Evolutionary conservation across 2,797 vertebrate species (phyloP), one percentile per base, ranked within the genome.

Genomic region (Thamnophis elegans): DNA sequence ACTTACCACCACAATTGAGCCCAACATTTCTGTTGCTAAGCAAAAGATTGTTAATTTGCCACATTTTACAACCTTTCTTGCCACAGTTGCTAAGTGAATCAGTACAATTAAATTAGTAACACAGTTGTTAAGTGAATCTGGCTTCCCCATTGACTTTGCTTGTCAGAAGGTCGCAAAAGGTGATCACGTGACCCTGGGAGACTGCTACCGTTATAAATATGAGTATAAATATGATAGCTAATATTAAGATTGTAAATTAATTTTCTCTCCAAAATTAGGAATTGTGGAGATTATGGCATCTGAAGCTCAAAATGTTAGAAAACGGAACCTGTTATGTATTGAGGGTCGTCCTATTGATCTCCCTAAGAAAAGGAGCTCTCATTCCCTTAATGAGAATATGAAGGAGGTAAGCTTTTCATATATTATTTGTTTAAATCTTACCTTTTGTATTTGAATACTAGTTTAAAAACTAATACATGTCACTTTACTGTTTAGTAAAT

Each of bases 251-350:
- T 93, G 22, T 90, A 42, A 25, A 93, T 93, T 62, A 87, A 60
- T 89, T 53, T 94, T 94, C 87, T n/a, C 36, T 85, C 94, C 92
- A n/a, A 94, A 95, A 95, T 56, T 95, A 98, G 98, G 95, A 94
- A 97, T 97, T 97, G 97, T 94, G 96, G 97, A 97, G 97, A 98
- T 98, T 98, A 98, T 98, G 98, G 98, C 98, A 98, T 98, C 98
- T 97, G 97, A 98, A 97, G 97, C 96, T 94, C 97, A 98, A 96
- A 96, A 98, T 98, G 97, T 96, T 98, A 98, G 96, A 96, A 98
- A 98, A 95, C 95, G 97, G 91, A 96, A 97, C 93, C 96, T 97
- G 90, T 94, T 95, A 94, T 95, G 95, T 96, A 95, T 96, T 59
- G 97, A 98, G 96, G 97, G 96, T 96, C 93, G 73, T 96, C 93